Evolutionary conservation across 2,113 vertebrate species (phyloP).

Genomic region (Accipiter virgatus): DNA sequence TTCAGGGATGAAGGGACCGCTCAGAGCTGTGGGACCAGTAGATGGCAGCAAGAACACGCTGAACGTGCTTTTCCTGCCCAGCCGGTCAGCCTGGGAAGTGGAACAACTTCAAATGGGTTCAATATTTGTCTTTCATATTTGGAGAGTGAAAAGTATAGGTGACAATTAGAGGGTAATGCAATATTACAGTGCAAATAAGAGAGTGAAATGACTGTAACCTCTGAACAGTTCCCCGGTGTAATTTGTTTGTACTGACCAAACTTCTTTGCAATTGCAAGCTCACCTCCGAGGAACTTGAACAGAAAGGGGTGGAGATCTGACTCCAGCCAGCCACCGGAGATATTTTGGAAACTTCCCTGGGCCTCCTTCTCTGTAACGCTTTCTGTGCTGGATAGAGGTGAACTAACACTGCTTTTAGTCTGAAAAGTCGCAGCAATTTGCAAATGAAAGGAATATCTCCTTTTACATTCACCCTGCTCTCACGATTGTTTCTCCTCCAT

Average conservation of each 20-base stretch:
- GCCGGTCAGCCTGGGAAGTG: background rate
- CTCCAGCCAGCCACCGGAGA: background rate
- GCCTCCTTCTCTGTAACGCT: background rate
- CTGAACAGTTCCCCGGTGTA: background rate
- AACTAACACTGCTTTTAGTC: background rate
- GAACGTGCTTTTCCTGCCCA: background rate
- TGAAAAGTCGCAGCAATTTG: background rate
- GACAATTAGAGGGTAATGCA: constrained; percentile 66
- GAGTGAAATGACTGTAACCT: constrained; percentile 27
- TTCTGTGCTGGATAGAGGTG: background rate
- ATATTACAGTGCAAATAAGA: constrained; percentile 62
- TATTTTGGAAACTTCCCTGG: background rate
- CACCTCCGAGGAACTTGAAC: background rate
- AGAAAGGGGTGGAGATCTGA: background rate
- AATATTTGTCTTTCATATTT: constrained; percentile 66
- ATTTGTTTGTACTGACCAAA: constrained; percentile 49
- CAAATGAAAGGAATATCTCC: background rate
- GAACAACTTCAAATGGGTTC: background rate
- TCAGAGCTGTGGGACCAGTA: constrained; percentile 26
- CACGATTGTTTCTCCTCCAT: background rate
- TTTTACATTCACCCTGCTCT: rapidly evolving
- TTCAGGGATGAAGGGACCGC: background rate
- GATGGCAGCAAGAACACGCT: constrained; percentile 73
- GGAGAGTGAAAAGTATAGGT: constrained; percentile 45
- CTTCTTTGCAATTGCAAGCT: background rate